Base-by-base conservation (phyloP, 2,888 invertebrate genomes). In the Oscheius sp. region DNA sequence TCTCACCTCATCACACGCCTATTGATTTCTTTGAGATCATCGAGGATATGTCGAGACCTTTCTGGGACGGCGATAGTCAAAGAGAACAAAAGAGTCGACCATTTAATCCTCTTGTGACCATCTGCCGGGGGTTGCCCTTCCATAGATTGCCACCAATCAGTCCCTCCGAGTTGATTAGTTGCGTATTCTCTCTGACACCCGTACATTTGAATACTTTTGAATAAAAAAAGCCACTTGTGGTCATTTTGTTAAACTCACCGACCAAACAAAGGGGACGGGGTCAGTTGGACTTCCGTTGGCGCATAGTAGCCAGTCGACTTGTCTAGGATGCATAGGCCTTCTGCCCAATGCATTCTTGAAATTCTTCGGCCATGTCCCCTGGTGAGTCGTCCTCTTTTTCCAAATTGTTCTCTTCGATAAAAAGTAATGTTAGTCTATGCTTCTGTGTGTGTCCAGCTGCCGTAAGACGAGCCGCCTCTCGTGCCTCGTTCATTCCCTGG, bases 281-380 rank as follows among this genome's bases (percentile, higher is more conserved):
- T 16, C 21, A 16, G 25, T 55, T 55, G 55, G 25, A n/a, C 61
- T 23, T 25, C 25, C 23, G 18, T 59, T 35, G 59, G 16, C 23
- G 23, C n/a, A 41, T 61, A 41, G 13, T 35, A 43, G 41, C 35
- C 61, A 16, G n/a, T 21, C 13, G 25, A 43, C 61, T 61, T 13
- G 18, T 61, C 61, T 25, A 16, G 61, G 61, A 61, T 61, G 61
- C 61, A 61, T 61, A 43, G 41, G 43, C 45, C 45, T 43, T 43
- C 21, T 61, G 18, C 5, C 41, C 23, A 43, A 61, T 61, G 61
- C 41, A 61, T 61, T 61, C 43, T 18, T 41, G n/a, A 29, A 41
- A 21, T 61, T 45, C 25, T 21, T 6, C 41, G n/a, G 61, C 61
- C 61, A 61, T 61, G 61, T 61, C 16, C 35, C 21, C 45, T 43